These are phyloP conservation scores for Takifugu ocellatus DNA, from an alignment of 2,797 vertebrate genomes.

Conservation along the genomic window DNA sequence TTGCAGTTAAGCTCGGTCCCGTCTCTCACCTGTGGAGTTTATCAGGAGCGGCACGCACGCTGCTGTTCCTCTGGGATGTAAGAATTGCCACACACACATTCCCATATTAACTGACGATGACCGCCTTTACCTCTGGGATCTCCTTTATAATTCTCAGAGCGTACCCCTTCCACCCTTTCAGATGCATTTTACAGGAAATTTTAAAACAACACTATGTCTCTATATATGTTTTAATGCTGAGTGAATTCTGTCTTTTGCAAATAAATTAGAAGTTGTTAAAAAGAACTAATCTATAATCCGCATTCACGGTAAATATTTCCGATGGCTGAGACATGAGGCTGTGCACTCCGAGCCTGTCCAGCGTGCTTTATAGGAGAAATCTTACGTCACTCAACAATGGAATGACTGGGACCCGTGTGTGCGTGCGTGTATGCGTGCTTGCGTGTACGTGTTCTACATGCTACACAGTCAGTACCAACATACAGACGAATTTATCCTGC, in stretches of 20 bases:
- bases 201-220: background rate
- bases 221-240: background rate
- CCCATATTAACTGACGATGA: background rate
- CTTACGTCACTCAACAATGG: conserved; percentile 45
- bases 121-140: conserved; percentile 35
- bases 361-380: conserved; percentile 43
- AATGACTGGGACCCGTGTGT: conserved; percentile 2
- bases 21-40: conserved; percentile 36
- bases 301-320: background rate
- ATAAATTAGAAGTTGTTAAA: background rate
- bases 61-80: background rate
- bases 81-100: conserved; percentile 14
- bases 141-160: background rate
- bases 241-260: background rate
- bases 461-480: no score
- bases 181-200: background rate
- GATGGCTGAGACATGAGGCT: background rate
- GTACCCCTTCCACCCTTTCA: background rate
- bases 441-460: background rate
- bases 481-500: no score
- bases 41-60: conserved; percentile 9
- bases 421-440: background rate
- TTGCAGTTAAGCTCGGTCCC: conserved; percentile 1
- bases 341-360: conserved; percentile 9
- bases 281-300: conserved; percentile 16